Conservation (phyloP, 2,888 invertebrate genomes). For the Mythimna albipuncta region DNA sequence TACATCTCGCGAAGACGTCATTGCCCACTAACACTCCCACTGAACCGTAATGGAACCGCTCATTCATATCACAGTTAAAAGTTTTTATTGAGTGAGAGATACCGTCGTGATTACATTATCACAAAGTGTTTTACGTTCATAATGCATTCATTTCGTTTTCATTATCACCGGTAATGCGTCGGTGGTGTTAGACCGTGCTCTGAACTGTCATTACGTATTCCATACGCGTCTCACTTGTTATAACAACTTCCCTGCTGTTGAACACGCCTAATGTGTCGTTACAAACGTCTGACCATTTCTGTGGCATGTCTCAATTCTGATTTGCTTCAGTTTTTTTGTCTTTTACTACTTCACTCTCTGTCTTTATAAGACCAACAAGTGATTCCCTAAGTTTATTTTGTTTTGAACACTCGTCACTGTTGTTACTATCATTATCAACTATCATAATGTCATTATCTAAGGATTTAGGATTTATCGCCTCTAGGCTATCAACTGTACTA, state of each 20-base stretch:
- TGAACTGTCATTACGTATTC: slow-evolving; percentile 82
- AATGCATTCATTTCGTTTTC: slow-evolving; percentile 80
- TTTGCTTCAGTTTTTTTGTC: slow-evolving; percentile 64
- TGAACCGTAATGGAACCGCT: slow-evolving; percentile 50
- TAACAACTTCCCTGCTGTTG: slow-evolving; percentile 79
- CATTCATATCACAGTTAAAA: slow-evolving; percentile 62
- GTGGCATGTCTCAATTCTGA: slow-evolving; percentile 70
- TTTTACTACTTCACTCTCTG: slow-evolving; percentile 28
- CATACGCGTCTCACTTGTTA: slow-evolving; percentile 80
- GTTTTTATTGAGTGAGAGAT: slow-evolving; percentile 68
- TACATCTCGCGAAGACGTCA: slow-evolving; percentile 67
- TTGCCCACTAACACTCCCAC: slow-evolving; percentile 44
- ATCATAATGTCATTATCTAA: slow-evolving; percentile 69
- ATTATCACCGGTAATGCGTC: slow-evolving; percentile 77
- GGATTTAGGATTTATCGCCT: slow-evolving; percentile 63
- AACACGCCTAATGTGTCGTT: slow-evolving; percentile 75
- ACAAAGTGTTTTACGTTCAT: slow-evolving; percentile 61
- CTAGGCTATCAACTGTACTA: slow-evolving; percentile 69
- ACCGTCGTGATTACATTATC: slow-evolving; percentile 67
- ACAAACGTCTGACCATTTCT: slow-evolving; percentile 63
- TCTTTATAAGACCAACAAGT: slow-evolving; percentile 20
- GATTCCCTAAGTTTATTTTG: slow-evolving; percentile 57
- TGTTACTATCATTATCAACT: slow-evolving; percentile 69
- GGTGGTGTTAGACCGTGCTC: slow-evolving; percentile 75
- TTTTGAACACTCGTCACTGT: slow-evolving; percentile 64